These are phyloP conservation scores for Trypoxylus dichotomus DNA, from an alignment of 1,140 invertebrate genomes.

Conservation along the genomic window DNA sequence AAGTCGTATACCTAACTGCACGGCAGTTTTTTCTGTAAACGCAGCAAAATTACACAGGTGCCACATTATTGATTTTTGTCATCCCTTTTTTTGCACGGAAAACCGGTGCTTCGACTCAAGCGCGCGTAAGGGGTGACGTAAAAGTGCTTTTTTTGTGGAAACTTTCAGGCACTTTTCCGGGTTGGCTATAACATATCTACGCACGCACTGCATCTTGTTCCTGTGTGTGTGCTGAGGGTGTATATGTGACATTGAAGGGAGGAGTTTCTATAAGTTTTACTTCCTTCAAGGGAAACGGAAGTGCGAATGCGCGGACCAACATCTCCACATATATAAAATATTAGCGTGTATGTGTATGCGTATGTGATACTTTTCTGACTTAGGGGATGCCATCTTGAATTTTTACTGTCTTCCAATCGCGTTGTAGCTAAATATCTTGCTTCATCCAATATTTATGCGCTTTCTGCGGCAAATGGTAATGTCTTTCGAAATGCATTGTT, in stretches of 20 bases:
- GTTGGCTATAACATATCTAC: slow-evolving; percentile 1
- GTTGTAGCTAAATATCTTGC: not conserved
- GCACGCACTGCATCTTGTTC: not conserved
- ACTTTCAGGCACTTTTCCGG: slow-evolving; percentile 9
- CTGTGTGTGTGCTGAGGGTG: slow-evolving; percentile 25
- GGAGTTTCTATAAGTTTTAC: slow-evolving; percentile 35
- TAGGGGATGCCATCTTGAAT: slow-evolving; percentile 9
- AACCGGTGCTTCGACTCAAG: not conserved
- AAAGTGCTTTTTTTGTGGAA: not conserved
- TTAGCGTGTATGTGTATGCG: slow-evolving; percentile 27
- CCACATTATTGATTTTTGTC: slow-evolving; percentile 20
- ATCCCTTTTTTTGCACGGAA: slow-evolving; percentile 20
- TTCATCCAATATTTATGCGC: slow-evolving; percentile 16
- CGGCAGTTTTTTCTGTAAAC: not conserved
- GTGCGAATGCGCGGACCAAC: slow-evolving; percentile 29
- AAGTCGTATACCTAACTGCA: not conserved
- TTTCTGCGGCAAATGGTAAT: not conserved
- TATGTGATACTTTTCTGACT: slow-evolving; percentile 12
- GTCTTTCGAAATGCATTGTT: not conserved
- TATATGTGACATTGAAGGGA: slow-evolving; percentile 21
- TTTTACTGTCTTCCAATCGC: not conserved
- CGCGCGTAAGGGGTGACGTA: slow-evolving; percentile 10
- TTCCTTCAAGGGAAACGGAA: slow-evolving; percentile 31
- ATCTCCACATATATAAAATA: slow-evolving; percentile 26
- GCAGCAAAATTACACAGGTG: not conserved